phyloP scores from a whole-genome alignment of 2,888 invertebrate species.

The Orchestes rusci region DNA sequence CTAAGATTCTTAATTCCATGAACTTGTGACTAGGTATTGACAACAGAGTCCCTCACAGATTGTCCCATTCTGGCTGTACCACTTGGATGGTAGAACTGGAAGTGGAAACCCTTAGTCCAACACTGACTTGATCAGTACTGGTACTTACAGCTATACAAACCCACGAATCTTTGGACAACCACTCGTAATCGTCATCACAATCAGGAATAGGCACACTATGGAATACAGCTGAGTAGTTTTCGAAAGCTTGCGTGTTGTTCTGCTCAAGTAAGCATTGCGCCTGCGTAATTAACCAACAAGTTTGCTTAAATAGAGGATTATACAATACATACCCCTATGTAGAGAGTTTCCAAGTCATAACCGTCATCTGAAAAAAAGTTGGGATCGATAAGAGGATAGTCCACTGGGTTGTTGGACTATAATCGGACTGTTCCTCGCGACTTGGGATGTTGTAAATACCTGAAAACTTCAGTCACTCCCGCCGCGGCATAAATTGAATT shows the following conservation, averaged over 20 bases:
- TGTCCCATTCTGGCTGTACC: too few relatives aligned
- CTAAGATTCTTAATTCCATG: too few relatives aligned
- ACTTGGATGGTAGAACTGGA: too few relatives aligned
- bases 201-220: constrained; percentile 3
- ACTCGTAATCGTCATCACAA: constrained; percentile 2
- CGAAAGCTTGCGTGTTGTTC: constrained; percentile 7
- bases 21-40: too few relatives aligned
- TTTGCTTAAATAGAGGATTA: too few relatives aligned
- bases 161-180: constrained; percentile 9
- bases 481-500: too few relatives aligned
- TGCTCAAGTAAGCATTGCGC: constrained; percentile 2
- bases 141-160: too few relatives aligned
- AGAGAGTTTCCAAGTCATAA: constrained; percentile 8
- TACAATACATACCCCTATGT: constrained; percentile 6
- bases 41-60: too few relatives aligned
- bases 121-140: too few relatives aligned
- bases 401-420: constrained; percentile 7
- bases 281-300: too few relatives aligned
- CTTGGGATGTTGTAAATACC: constrained; percentile 6
- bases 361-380: constrained; percentile 4
- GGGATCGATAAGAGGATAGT: constrained; percentile 9
- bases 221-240: background rate
- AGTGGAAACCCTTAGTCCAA: too few relatives aligned
- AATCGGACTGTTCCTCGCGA: constrained; percentile 9
- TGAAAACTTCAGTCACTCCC: constrained; percentile 4